phyloP scores from a whole-genome alignment of 2,113 vertebrate species.

The Pyrgilauda ruficollis region DNA sequence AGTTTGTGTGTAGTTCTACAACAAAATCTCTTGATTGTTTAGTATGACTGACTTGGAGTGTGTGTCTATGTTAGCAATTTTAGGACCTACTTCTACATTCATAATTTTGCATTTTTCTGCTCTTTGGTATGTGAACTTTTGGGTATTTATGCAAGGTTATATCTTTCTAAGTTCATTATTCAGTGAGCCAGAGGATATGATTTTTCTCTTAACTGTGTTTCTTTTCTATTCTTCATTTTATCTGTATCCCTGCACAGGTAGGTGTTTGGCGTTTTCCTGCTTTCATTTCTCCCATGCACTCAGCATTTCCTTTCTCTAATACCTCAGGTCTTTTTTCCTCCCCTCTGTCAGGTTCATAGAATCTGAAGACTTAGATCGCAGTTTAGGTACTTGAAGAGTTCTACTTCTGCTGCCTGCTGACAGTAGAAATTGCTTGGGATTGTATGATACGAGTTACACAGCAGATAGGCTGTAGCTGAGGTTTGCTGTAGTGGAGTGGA shows the following conservation, averaged over 20 bases:
- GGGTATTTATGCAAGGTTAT: neutral
- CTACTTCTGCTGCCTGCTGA: slow-evolving; percentile 51
- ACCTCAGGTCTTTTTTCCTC: neutral
- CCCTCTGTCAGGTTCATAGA: neutral
- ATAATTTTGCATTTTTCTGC: neutral
- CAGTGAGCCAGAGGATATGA: neutral
- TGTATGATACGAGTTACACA: slow-evolving; percentile 49
- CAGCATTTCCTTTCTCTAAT: neutral
- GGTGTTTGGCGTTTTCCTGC: neutral
- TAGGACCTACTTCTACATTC: neutral
- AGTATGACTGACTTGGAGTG: neutral
- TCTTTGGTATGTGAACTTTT: neutral
- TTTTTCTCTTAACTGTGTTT: neutral
- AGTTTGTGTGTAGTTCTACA: neutral
- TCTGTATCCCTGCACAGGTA: neutral
- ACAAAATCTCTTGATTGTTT: neutral
- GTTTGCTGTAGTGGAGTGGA: neutral
- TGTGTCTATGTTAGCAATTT: neutral
- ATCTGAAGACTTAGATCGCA: slow-evolving; percentile 12
- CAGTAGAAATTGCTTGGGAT: slow-evolving; percentile 57
- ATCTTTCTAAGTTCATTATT: neutral
- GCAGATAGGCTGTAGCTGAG: neutral
- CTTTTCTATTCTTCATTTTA: neutral
- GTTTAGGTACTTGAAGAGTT: slow-evolving; percentile 11
- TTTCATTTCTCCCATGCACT: neutral